A percentile compares a stretch with the other conserved stretches of the same genome.
phyloP scores from a whole-genome alignment of 2,888 invertebrate species.

The Dicycla oo region DNA sequence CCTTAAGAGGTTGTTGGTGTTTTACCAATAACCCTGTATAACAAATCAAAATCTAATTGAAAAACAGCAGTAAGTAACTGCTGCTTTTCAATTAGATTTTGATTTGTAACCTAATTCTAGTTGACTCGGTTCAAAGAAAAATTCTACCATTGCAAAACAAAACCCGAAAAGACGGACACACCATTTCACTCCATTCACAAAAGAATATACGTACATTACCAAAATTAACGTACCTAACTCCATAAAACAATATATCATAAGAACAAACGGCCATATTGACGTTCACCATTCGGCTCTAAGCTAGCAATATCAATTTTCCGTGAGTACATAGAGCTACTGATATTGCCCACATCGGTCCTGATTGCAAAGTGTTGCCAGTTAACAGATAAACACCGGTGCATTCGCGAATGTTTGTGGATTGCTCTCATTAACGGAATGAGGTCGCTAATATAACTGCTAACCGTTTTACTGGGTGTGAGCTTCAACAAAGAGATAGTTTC shows the following conservation, averaged over 20 bases:
- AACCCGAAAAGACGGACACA: neutral
- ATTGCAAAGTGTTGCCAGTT: slow-evolving; percentile 82
- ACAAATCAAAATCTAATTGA: neutral
- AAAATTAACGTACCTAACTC: neutral
- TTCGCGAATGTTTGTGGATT: slow-evolving; percentile 85
- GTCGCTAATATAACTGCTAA: slow-evolving; percentile 78
- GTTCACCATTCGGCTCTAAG: slow-evolving; percentile 49
- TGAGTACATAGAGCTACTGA: slow-evolving; percentile 60
- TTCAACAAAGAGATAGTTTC: slow-evolving; percentile 55
- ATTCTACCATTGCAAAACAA: neutral
- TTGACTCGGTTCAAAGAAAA: neutral
- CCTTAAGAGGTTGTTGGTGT: too few species aligned
- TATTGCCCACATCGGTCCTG: slow-evolving; percentile 73
- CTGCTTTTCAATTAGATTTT: too few species aligned
- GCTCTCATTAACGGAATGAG: slow-evolving; percentile 86
- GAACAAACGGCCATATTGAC: slow-evolving; percentile 26
- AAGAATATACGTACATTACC: too few species aligned
- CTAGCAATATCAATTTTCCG: slow-evolving; percentile 67
- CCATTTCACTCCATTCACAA: neutral
- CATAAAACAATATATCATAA: slow-evolving; percentile 45
- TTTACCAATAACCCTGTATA: neutral
- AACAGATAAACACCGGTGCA: slow-evolving; percentile 80
- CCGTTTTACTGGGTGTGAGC: slow-evolving; percentile 49
- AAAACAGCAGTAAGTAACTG: too few species aligned
- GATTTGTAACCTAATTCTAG: too few species aligned